Evolutionary conservation across 2,888 invertebrate genomes (phyloP).

Genomic region (Ctenicera cuprea): DNA sequence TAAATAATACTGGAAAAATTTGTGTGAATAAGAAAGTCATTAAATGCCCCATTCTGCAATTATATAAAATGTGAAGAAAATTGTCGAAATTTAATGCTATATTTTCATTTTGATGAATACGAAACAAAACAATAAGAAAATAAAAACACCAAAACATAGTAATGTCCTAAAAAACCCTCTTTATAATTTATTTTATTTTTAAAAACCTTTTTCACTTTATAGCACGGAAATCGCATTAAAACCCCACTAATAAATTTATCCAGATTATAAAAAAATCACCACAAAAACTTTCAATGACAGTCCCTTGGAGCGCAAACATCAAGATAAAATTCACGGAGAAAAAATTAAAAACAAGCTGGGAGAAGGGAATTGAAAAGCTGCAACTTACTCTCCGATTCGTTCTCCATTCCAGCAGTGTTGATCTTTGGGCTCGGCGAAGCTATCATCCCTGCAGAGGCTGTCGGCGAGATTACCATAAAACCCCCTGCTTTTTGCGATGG

Average conservation of each 20-base stretch:
- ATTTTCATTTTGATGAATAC: background rate
- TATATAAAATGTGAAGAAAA: too few species aligned
- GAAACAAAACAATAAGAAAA: background rate
- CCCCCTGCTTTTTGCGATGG: constrained; percentile 83
- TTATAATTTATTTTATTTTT: constrained; percentile 4
- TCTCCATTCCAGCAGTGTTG: constrained; percentile 90
- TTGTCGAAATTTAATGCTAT: too few species aligned
- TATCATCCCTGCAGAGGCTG: constrained; percentile 84
- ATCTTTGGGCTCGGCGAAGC: constrained; percentile 79
- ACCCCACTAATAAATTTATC: background rate
- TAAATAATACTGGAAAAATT: too few species aligned
- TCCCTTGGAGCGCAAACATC: background rate
- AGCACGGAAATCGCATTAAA: constrained; percentile 32
- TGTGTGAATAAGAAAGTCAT: constrained; percentile 34
- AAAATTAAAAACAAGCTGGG: constrained; percentile 5
- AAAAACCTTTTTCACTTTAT: constrained; percentile 5
- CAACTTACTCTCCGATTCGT: constrained; percentile 83
- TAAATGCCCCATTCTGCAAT: too few species aligned
- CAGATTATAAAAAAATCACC: background rate
- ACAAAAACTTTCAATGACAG: background rate
- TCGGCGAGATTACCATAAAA: constrained; percentile 90
- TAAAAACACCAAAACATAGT: background rate
- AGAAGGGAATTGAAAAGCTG: background rate
- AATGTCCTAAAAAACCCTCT: background rate
- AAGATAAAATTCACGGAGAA: background rate